Percentiles rank a stretch among this genome's conserved stretches.
Conservation (phyloP, 1,140 invertebrate species). For the Philaenus spumarius region DNA sequence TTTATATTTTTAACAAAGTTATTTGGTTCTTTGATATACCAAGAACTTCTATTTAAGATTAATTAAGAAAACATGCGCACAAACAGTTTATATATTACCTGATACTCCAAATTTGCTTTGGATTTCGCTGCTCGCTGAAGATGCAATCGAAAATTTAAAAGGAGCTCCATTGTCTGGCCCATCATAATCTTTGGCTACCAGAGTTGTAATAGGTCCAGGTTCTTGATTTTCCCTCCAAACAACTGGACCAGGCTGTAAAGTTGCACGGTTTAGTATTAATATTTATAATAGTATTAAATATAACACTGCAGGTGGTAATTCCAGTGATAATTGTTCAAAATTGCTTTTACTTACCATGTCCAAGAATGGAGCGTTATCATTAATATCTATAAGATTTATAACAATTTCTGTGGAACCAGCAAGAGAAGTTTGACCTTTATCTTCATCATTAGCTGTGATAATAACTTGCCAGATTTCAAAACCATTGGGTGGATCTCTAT, state of each 20-base stretch:
- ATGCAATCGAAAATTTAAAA: constrained; percentile 65
- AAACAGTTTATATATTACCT: constrained; percentile 43
- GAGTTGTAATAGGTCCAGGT: constrained; percentile 56
- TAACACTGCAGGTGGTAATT: no score
- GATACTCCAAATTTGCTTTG: constrained; percentile 61
- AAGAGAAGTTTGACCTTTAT: constrained; percentile 48
- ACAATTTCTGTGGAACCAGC: constrained; percentile 58
- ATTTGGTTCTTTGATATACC: no score
- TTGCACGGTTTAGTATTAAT: no score
- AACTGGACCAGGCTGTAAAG: constrained; percentile 46
- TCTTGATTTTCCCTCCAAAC: constrained; percentile 74
- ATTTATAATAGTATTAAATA: no score
- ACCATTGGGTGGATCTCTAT: constrained; percentile 80
- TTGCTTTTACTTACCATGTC: constrained; percentile 54
- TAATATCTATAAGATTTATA: constrained; percentile 73
- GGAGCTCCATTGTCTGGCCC: constrained; percentile 71
- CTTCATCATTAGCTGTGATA: constrained; percentile 76
- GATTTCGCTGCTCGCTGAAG: constrained; percentile 57
- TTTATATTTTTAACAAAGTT: no score
- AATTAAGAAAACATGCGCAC: no score
- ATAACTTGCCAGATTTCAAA: constrained; percentile 75
- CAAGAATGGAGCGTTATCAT: constrained; percentile 83
- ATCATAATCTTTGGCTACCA: constrained; percentile 75
- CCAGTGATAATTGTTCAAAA: background rate
- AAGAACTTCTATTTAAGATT: background rate